Percentiles rank a stretch among this genome's conserved stretches.
These are phyloP conservation scores for Sandelia bainsii DNA, from an alignment of 2,797 vertebrate species.

Conservation along the genomic window DNA sequence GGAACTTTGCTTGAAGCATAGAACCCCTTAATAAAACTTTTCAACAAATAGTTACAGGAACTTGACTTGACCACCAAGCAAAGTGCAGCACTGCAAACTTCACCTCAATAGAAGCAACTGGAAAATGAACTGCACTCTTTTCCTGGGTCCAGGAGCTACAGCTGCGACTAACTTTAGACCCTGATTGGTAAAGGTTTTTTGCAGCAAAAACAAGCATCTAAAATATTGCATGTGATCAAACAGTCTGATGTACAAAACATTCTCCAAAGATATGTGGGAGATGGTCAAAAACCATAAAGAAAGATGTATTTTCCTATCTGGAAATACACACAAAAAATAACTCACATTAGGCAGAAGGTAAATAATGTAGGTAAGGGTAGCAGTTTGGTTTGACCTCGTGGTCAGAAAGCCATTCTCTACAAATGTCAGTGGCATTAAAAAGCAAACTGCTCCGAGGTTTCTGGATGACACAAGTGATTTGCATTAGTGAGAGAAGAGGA, in stretches of 20 bases:
- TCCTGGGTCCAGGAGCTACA: too few species aligned
- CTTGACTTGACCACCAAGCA: not conserved
- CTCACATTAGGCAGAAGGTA: not conserved
- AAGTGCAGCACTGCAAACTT: not conserved
- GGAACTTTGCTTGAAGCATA: too few species aligned
- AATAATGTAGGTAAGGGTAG: not conserved
- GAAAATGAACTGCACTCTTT: not conserved
- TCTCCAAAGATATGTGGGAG: not conserved
- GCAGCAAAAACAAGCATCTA: not conserved
- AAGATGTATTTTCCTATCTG: not conserved
- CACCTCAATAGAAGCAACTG: not conserved
- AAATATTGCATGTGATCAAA: not conserved
- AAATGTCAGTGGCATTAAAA: constrained; percentile 25
- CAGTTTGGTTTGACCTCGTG: not conserved
- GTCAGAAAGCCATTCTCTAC: not conserved
- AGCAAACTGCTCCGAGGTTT: constrained; percentile 22
- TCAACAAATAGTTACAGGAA: too few species aligned
- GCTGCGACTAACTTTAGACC: not conserved
- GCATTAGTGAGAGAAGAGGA: constrained; percentile 29
- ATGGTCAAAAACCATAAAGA: not conserved
- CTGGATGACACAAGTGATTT: constrained; percentile 9
- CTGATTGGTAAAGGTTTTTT: too few species aligned
- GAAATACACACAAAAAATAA: not conserved
- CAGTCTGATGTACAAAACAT: too few species aligned
- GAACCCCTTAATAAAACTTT: too few species aligned